These are phyloP conservation scores for Ruditapes philippinarum DNA, from an alignment of 1,140 invertebrate genomes.

Conservation along the genomic window DNA sequence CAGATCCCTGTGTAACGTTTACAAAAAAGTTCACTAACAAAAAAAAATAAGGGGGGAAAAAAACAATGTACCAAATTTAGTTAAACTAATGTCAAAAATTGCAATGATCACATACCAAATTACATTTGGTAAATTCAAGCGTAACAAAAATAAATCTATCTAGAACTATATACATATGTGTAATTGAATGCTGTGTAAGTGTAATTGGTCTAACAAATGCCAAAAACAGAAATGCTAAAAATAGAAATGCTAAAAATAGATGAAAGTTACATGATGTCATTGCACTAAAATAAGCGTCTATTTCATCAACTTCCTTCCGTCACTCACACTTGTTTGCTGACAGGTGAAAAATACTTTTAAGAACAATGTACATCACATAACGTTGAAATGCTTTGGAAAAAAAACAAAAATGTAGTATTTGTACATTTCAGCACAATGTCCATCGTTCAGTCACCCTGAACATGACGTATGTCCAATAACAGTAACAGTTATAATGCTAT, in stretches of 20 bases:
- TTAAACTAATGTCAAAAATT: constrained; percentile 27
- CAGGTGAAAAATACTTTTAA: too few relatives aligned
- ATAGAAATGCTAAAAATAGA: not conserved
- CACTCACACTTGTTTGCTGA: too few relatives aligned
- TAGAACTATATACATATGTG: constrained; percentile 34
- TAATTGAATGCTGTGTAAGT: constrained; percentile 43
- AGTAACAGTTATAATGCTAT: constrained; percentile 27
- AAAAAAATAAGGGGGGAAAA: not conserved
- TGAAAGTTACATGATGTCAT: not conserved
- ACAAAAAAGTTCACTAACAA: constrained; percentile 21
- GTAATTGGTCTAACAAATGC: constrained; percentile 24
- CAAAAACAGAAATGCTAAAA: not conserved
- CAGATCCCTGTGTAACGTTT: constrained; percentile 19
- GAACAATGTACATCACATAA: too few relatives aligned
- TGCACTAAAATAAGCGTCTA: not conserved
- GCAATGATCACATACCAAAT: constrained; percentile 16
- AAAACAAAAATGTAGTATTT: too few relatives aligned
- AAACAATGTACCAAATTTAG: not conserved
- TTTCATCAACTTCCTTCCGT: not conserved
- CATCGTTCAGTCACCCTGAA: too few relatives aligned
- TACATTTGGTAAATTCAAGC: constrained; percentile 21
- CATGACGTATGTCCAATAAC: not conserved
- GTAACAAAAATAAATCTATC: constrained; percentile 51
- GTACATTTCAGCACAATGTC: too few relatives aligned
- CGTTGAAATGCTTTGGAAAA: not conserved